Conservation (phyloP, 2,888 invertebrate genomes). For the Sturmia bella region DNA sequence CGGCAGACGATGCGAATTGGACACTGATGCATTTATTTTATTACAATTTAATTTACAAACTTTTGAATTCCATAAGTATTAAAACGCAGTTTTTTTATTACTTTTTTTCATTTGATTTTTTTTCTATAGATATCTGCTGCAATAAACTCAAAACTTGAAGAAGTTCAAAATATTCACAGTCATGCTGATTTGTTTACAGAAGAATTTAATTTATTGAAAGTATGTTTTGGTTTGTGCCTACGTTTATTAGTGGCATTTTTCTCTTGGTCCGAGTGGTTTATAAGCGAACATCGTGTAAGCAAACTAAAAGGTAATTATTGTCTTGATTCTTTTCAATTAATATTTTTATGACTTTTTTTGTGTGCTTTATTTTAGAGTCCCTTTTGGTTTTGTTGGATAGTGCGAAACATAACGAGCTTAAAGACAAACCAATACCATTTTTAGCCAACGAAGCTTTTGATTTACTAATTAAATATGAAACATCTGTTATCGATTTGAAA, state of each 20-base stretch:
- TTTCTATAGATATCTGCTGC: conserved; percentile 71
- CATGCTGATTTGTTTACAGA: conserved; percentile 83
- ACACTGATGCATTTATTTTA: too few species aligned
- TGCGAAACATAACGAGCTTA: conserved; percentile 52
- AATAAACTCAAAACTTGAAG: conserved; percentile 79
- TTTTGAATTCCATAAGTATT: too few species aligned
- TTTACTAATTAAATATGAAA: conserved; percentile 74
- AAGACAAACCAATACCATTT: conserved; percentile 66
- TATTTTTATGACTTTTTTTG: conserved; percentile 11
- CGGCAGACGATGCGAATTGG: too few species aligned
- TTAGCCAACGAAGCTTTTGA: conserved; percentile 74
- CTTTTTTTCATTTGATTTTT: neutral
- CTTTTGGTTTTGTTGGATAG: conserved; percentile 72
- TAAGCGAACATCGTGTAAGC: conserved; percentile 73
- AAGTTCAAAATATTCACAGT: conserved; percentile 84
- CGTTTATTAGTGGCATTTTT: conserved; percentile 84
- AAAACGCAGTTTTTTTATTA: conserved; percentile 4
- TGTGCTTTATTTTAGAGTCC: conserved; percentile 73
- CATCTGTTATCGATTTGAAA: conserved; percentile 75
- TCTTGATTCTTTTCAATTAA: neutral
- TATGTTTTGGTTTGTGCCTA: conserved; percentile 84
- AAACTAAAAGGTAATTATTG: conserved; percentile 74
- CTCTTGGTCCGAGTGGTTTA: conserved; percentile 86
- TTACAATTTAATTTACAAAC: too few species aligned
- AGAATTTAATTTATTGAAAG: conserved; percentile 83